Conservation (phyloP, 2,888 invertebrate genomes). For the Quadriops clusia region DNA sequence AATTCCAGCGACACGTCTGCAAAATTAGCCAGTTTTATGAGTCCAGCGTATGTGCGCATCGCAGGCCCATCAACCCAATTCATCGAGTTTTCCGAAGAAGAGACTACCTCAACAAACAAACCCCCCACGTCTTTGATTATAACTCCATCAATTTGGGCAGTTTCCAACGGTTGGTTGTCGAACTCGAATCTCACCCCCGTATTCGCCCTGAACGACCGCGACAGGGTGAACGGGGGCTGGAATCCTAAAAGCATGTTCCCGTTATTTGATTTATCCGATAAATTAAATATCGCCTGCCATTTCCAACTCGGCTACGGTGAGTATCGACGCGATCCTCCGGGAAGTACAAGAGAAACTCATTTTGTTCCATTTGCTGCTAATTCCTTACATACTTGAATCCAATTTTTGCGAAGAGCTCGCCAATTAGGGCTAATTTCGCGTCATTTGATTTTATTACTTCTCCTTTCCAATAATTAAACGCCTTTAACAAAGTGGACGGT, state of each 20-base stretch:
- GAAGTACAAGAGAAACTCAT: background rate
- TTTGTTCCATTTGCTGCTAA: constrained; percentile 7
- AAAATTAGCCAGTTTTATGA: constrained; percentile 53
- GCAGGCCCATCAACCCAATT: constrained; percentile 53
- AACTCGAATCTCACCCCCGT: constrained; percentile 52
- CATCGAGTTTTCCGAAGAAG: constrained; percentile 31
- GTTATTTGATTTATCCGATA: constrained; percentile 56
- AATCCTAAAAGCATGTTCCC: constrained; percentile 54
- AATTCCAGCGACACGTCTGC: constrained; percentile 43
- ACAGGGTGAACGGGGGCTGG: constrained; percentile 46
- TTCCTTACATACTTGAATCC: too few relatives aligned
- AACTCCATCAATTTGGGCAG: constrained; percentile 30
- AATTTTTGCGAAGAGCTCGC: too few relatives aligned
- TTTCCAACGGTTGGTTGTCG: constrained; percentile 41
- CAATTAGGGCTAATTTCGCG: too few relatives aligned
- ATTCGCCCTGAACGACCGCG: constrained; percentile 52
- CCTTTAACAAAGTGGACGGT: too few relatives aligned
- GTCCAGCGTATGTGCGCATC: constrained; percentile 62
- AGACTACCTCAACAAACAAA: constrained; percentile 10
- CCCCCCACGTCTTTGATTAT: constrained; percentile 22
- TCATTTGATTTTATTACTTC: too few relatives aligned
- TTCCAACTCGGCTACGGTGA: constrained; percentile 69
- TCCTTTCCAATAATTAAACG: too few relatives aligned
- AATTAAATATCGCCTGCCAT: constrained; percentile 49
- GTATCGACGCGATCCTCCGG: too few relatives aligned